phyloP scores from a whole-genome alignment of 2,113 vertebrate species.

The Neopipo cinnamomea region DNA sequence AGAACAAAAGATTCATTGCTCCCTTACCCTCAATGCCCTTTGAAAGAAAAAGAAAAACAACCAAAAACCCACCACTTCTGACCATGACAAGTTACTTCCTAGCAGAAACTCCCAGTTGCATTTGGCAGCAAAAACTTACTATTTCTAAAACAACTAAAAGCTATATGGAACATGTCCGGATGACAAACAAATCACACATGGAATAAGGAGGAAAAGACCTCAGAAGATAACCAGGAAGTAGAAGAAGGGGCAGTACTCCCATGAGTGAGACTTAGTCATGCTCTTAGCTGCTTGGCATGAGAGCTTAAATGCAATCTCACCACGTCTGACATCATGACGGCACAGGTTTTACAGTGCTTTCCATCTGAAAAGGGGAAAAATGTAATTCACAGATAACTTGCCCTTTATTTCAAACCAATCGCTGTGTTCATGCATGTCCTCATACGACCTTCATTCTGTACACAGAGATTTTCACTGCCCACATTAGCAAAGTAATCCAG shows the following conservation, averaged over 20 bases:
- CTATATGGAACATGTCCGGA: background rate
- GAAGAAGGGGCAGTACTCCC: background rate
- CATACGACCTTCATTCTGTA: background rate
- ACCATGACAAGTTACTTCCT: background rate
- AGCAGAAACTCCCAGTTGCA: background rate
- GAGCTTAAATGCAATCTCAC: background rate
- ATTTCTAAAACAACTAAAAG: background rate
- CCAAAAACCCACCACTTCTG: background rate
- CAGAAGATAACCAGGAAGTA: background rate
- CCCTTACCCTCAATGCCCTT: background rate
- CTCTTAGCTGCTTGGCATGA: background rate
- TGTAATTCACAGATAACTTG: background rate
- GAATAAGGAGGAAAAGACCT: background rate
- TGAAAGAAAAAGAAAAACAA: background rate
- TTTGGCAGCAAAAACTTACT: background rate
- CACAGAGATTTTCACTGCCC: background rate
- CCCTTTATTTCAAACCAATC: background rate
- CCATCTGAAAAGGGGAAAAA: background rate
- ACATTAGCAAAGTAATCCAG: background rate
- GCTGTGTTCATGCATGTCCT: background rate
- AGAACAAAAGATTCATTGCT: background rate
- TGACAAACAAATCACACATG: background rate
- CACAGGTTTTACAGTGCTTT: background rate
- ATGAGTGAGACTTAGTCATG: background rate
- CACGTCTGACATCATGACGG: fast-evolving